phyloP scores from a whole-genome alignment of 2,113 vertebrate genomes.

The Oncorhynchus masou region DNA sequence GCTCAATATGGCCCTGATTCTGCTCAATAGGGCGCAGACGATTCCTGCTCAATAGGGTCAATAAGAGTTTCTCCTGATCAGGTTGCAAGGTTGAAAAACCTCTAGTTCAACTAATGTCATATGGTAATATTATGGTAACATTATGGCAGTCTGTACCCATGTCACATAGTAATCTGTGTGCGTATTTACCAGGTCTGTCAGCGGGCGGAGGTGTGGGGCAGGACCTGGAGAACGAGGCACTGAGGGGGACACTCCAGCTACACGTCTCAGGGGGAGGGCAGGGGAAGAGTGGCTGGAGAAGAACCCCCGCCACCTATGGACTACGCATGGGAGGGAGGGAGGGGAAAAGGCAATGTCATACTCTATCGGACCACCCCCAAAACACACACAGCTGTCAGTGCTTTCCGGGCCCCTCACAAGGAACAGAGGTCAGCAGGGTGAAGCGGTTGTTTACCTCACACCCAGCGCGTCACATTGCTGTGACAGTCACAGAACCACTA shows the following conservation, averaged over 20 bases:
- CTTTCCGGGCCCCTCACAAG: conserved; percentile 27
- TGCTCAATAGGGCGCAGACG: too few species aligned
- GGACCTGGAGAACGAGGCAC: conserved; percentile 74
- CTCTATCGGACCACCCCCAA: neutral
- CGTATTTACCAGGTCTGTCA: conserved; percentile 83
- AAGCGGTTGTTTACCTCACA: neutral
- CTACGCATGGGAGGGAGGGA: conserved; percentile 62
- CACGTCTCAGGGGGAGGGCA: conserved; percentile 78
- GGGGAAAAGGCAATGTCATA: neutral
- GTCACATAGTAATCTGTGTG: too few species aligned
- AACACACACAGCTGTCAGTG: neutral
- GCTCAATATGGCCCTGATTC: too few species aligned
- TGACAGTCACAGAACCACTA: conserved; percentile 42
- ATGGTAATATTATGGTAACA: too few species aligned
- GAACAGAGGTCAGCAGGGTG: neutral
- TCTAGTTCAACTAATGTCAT: too few species aligned
- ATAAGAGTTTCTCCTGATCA: too few species aligned
- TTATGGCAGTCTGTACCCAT: too few species aligned
- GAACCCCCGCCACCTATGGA: conserved; percentile 86
- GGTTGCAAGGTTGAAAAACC: too few species aligned
- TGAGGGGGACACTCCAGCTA: conserved; percentile 82
- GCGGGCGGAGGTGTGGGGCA: conserved; percentile 82
- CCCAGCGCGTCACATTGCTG: neutral
- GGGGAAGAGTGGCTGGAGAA: conserved; percentile 80
- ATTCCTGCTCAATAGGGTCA: too few species aligned